phyloP scores from a whole-genome alignment of 2,797 vertebrate species.

The Macrochelys suwanniensis region DNA sequence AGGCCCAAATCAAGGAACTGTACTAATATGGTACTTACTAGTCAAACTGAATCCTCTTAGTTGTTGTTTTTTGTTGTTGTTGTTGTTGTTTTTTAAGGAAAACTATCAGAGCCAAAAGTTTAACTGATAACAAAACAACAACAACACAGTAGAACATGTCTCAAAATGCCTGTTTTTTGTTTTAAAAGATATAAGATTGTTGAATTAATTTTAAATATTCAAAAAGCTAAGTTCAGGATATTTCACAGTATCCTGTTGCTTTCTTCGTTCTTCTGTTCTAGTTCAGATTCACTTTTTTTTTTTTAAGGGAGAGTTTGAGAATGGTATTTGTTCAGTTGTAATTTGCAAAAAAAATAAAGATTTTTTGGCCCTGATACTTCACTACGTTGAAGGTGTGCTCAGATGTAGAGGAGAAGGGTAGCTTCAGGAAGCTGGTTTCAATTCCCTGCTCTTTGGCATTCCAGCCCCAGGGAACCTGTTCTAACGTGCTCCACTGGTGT shows the following conservation, averaged over 20 bases:
- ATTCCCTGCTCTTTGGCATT: not conserved
- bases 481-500: not conserved
- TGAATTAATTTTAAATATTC: not conserved
- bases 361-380: accelerated
- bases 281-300: not conserved
- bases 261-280: not conserved
- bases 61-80: not conserved
- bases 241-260: not conserved
- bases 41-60: not conserved
- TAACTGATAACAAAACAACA: not conserved
- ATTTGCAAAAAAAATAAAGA: not conserved
- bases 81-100: not conserved
- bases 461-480: not conserved
- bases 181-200: too few relatives aligned
- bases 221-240: not conserved
- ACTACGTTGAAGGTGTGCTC: not conserved
- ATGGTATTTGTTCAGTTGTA: not conserved
- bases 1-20: not conserved
- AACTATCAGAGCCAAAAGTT: not conserved
- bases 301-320: not conserved
- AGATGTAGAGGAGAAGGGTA: not conserved
- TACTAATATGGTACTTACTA: not conserved
- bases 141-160: not conserved
- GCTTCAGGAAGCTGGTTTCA: not conserved
- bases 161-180: not conserved